These are phyloP conservation scores for Macroramphosus scolopax DNA, from an alignment of 2,797 vertebrate genomes.

Conservation along the genomic window DNA sequence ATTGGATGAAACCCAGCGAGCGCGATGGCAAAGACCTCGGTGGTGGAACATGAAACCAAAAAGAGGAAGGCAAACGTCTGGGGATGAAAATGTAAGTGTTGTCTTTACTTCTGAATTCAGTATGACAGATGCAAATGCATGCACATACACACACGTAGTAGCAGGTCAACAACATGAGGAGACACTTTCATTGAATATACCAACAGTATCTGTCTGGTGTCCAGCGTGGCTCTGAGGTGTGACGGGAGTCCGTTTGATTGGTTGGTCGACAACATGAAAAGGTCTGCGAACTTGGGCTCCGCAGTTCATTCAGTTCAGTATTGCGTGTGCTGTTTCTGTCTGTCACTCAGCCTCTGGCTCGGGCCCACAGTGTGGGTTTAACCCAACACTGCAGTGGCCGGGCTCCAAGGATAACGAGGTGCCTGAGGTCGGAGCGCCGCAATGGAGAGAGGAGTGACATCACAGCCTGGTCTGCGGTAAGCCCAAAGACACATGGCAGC, in stretches of 20 bases:
- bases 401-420: constrained; percentile 71
- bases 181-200: no score
- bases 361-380: constrained; percentile 46
- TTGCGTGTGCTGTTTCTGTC: constrained; percentile 32
- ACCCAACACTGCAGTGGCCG: constrained; percentile 53
- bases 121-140: no score
- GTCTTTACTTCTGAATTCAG: no score
- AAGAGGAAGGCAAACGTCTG: no score
- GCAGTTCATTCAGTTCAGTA: constrained; percentile 53
- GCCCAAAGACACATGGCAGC: constrained; percentile 43
- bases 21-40: no score
- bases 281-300: background rate
- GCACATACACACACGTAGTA: constrained; percentile 1
- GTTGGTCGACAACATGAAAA: constrained; percentile 14
- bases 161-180: no score
- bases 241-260: background rate
- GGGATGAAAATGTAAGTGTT: no score
- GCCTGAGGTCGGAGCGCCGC: constrained; percentile 59
- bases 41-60: background rate
- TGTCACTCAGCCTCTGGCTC: constrained; percentile 58
- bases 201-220: background rate
- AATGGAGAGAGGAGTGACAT: constrained; percentile 52
- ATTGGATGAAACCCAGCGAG: no score
- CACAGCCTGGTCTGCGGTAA: constrained; percentile 57
- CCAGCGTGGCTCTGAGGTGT: constrained; percentile 3